Base-by-base conservation (phyloP, 2,797 vertebrate species). In the Parotocinclus haroldoi region DNA sequence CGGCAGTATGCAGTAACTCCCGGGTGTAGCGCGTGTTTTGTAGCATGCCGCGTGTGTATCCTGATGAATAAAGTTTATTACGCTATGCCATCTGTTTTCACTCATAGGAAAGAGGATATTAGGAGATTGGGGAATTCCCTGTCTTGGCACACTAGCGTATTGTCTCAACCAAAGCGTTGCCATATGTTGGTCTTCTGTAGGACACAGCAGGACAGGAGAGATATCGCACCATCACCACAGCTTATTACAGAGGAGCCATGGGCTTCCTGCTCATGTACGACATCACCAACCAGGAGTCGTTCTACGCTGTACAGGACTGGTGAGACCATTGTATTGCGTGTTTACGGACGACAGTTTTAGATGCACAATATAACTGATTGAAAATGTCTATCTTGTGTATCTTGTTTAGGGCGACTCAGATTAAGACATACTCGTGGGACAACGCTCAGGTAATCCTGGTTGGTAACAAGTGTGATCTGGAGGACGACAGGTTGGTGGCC, bases 371-470 rank as follows among this genome's bases (percentile, higher is more conserved):
- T 27, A 27, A 27, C 27, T 27, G 27, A 27, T 2, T 27, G 2
- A 27, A 14, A 10, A 0, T 63, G n/a, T n/a, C n/a, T n/a, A n/a
- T n/a, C n/a, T 4, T 58, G 9, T 16, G 13, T n/a, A n/a, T 59
- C 5, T 60, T 38, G 62, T 45, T 42, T 76, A 96, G 94, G 94
- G 93, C 93, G 7, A 96, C 94, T 0, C 94, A 96, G 85, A 95
- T 96, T 80, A 96, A 95, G 84, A 96, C 93, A 0, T 96, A 96
- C 78, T 96, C 94, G 0, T 96, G 94, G 94, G 94, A 95, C 78
- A 96, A 94, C 0, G 91, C 94, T 62, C 93, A 96, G 76, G 94
- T 96, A 7, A 90, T 92, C 58, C 84, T 96, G 40, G 91, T 96
- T 1, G 94, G 92, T 5, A 96, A 95, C 78, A 96, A 96, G 71